Percentiles rank a stretch among this genome's conserved stretches.
Conservation (phyloP, 1,140 invertebrate species). For the Calosoma granatense region DNA sequence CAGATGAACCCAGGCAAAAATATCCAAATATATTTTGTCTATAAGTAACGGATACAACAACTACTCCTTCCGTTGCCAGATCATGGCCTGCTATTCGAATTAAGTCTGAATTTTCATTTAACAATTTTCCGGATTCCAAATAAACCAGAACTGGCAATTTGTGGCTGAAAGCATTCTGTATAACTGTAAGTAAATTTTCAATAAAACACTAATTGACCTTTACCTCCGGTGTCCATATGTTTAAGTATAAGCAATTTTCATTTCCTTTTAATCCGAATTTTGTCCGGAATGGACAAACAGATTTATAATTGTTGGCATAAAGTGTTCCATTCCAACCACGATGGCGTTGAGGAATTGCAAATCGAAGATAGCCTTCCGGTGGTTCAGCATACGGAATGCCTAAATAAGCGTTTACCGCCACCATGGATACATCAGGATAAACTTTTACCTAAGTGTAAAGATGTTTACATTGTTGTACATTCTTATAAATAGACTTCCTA, state of each 20-base stretch:
- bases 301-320: slow-evolving; percentile 35
- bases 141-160: slow-evolving; percentile 47
- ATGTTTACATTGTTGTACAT: neutral
- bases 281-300: slow-evolving; percentile 40
- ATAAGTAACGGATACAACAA: slow-evolving; percentile 53
- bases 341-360: slow-evolving; percentile 41
- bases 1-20: slow-evolving; percentile 47
- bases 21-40: slow-evolving; percentile 58
- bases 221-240: slow-evolving; percentile 46
- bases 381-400: slow-evolving; percentile 58
- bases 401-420: slow-evolving; percentile 47
- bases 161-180: slow-evolving; percentile 41
- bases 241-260: slow-evolving; percentile 45
- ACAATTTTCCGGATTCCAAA: slow-evolving; percentile 45
- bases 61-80: slow-evolving; percentile 49
- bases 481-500: slow-evolving; percentile 8
- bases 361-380: slow-evolving; percentile 47
- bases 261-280: slow-evolving; percentile 21
- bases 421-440: slow-evolving; percentile 35
- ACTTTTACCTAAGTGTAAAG: slow-evolving; percentile 32
- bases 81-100: slow-evolving; percentile 49
- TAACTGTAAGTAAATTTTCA: slow-evolving; percentile 28
- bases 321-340: slow-evolving; percentile 38
- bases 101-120: slow-evolving; percentile 29
- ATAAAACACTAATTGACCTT: slow-evolving; percentile 5